phyloP scores from a whole-genome alignment of 2,113 vertebrate genomes.

The Prietella phreatophila region DNA sequence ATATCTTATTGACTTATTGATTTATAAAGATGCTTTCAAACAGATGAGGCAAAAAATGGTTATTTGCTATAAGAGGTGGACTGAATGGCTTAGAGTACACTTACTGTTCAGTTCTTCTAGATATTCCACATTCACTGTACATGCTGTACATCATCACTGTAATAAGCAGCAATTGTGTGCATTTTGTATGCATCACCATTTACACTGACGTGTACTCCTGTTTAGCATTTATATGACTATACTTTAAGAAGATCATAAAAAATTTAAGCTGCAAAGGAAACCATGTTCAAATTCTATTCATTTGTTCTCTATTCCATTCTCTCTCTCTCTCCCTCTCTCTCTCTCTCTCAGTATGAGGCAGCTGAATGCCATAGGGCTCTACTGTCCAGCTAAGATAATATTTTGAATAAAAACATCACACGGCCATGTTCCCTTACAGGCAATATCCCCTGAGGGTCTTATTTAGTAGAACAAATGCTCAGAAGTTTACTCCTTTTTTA shows the following conservation, averaged over 20 bases:
- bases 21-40: not conserved
- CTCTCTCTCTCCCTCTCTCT: not conserved
- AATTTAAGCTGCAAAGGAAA: not conserved
- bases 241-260: not conserved
- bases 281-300: not conserved
- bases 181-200: not conserved
- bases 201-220: not conserved
- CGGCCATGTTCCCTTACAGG: conserved; percentile 6
- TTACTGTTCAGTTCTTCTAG: not conserved
- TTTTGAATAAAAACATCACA: conserved; percentile 41
- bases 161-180: not conserved
- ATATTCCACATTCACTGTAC: not conserved
- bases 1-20: too few relatives aligned
- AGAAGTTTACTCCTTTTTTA: conserved; percentile 3
- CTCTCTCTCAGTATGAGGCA: not conserved
- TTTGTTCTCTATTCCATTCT: not conserved
- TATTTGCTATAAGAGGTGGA: not conserved
- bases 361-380: conserved; percentile 42
- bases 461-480: conserved; percentile 19
- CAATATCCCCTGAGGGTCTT: conserved; percentile 2
- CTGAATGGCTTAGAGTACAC: not conserved
- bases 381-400: conserved; percentile 45
- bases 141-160: not conserved
- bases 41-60: not conserved
- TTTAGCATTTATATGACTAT: not conserved